phyloP scores from a whole-genome alignment of 2,888 invertebrate genomes.

The Pseudolycoriella hygida region DNA sequence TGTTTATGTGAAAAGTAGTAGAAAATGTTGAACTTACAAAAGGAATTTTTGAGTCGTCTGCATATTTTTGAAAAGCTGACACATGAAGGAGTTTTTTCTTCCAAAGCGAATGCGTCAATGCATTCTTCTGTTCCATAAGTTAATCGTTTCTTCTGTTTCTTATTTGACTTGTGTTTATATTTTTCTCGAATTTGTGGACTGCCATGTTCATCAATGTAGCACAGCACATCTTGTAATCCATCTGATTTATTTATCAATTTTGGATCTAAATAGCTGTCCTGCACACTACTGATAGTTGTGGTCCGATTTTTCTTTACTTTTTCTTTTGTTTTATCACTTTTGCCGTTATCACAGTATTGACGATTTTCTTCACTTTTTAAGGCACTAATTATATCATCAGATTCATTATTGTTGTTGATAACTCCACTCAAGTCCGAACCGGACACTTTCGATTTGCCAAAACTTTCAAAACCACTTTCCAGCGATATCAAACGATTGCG shows the following conservation, averaged over 20 bases:
- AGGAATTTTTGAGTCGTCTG: conserved; percentile 13
- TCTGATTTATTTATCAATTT: conserved; percentile 27
- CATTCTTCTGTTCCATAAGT: conserved; percentile 9
- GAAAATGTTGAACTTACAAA: conserved; percentile 12
- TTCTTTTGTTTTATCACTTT: neutral
- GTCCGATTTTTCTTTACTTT: neutral
- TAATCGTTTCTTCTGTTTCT: conserved; percentile 18
- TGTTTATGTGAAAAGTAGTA: too few relatives aligned
- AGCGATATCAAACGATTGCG: conserved; percentile 18
- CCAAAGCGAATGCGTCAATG: conserved; percentile 13
- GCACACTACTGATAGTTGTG: neutral
- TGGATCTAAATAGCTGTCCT: conserved; percentile 16
- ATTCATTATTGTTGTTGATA: neutral
- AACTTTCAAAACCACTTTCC: conserved; percentile 27
- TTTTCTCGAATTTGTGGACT: conserved; percentile 23
- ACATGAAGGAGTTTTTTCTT: conserved; percentile 19
- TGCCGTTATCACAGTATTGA: neutral
- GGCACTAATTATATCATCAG: neutral
- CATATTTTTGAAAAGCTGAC: conserved; percentile 23
- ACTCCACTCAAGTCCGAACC: neutral
- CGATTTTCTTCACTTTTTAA: neutral
- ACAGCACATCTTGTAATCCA: conserved; percentile 27
- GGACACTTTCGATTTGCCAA: conserved; percentile 9
- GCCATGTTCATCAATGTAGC: conserved; percentile 28
- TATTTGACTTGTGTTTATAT: conserved; percentile 14